Base-by-base conservation (phyloP, 2,888 invertebrate genomes). In the Deilephila porcellus region DNA sequence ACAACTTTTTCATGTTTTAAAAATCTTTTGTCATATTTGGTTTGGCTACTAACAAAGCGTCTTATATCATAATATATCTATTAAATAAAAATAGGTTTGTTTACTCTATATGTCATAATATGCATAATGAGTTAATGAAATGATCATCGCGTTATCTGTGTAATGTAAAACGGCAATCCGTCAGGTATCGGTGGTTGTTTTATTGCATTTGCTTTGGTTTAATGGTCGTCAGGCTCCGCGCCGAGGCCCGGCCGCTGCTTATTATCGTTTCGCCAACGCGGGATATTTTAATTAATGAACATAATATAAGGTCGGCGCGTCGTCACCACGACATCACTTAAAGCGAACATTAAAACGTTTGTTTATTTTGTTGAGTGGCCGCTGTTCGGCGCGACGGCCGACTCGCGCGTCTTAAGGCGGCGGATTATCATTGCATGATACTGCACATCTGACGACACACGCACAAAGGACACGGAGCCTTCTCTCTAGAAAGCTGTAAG, bases 221-320 rank as follows among this genome's bases (percentile, higher is more conserved):
- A 67, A 52, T 67, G 67, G 20, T 45, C 17, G 14, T 6, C 45
- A 14, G 37, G 64, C n/a, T 45, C 37, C n/a, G 19, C 32, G 19
- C 32, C 45, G 45, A 45, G 45, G 56, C 14, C 19, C 56, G 19
- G 56, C 56, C n/a, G 19, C 53, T 56, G 19, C 45, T 37, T 25
- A 52, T 67, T 82, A 79, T 77, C 81, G 81, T 76, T 80, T 78
- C 77, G 78, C 76, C 73, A 74, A 67, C 78, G 79, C 14, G 14
- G 17, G 67, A 67, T 67, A 67, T 52, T 63, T 67, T 67, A 67
- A 67, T 67, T 67, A 67, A 59, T 59, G 52, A 32, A 32, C 56
- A 34, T 59, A 71, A 59, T 59, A 59, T 71, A 56, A 34, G 56
- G 34, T n/a, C 67, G n/a, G 67, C 45, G 67, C n/a, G 17, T 56